Percentiles rank a stretch among this genome's conserved stretches.
phyloP scores from a whole-genome alignment of 2,113 vertebrate species.

The Seriola rivoliana region DNA sequence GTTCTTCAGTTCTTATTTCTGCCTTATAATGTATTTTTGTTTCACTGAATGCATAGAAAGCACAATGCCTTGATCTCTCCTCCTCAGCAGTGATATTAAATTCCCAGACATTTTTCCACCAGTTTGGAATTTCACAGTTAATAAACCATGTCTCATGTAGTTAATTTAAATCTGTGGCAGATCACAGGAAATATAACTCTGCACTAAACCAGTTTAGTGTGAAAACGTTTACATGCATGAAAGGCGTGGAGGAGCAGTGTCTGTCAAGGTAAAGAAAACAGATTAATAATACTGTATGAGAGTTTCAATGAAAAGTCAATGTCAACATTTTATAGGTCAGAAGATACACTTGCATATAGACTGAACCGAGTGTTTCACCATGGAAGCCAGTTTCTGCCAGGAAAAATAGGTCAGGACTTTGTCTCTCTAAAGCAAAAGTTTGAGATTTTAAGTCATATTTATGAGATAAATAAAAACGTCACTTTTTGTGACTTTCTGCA shows the following conservation, averaged over 20 bases:
- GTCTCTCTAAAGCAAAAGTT: too few relatives aligned
- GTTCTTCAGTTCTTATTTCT: not conserved
- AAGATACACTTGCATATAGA: not conserved
- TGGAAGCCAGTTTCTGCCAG: not conserved
- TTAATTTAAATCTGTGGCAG: conserved; percentile 4
- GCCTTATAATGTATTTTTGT: not conserved
- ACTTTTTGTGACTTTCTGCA: too few relatives aligned
- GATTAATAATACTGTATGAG: not conserved
- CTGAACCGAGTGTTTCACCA: not conserved
- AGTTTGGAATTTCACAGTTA: not conserved
- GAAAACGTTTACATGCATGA: not conserved
- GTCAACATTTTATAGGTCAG: too few relatives aligned
- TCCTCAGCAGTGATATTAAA: not conserved
- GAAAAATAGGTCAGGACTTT: not conserved
- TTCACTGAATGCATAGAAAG: not conserved
- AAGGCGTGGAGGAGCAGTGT: not conserved
- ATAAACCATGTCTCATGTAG: not conserved
- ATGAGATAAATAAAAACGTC: too few relatives aligned
- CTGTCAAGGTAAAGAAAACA: not conserved
- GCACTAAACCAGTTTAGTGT: conserved; percentile 1
- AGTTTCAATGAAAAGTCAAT: not conserved
- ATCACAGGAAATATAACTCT: not conserved
- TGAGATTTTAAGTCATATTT: too few relatives aligned
- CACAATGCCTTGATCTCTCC: not conserved
- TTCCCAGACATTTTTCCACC: not conserved